A percentile compares a stretch with the other conserved stretches of the same genome.
Conservation (phyloP, 2,888 invertebrate species). For the Drosophila pseudotalamancana region DNA sequence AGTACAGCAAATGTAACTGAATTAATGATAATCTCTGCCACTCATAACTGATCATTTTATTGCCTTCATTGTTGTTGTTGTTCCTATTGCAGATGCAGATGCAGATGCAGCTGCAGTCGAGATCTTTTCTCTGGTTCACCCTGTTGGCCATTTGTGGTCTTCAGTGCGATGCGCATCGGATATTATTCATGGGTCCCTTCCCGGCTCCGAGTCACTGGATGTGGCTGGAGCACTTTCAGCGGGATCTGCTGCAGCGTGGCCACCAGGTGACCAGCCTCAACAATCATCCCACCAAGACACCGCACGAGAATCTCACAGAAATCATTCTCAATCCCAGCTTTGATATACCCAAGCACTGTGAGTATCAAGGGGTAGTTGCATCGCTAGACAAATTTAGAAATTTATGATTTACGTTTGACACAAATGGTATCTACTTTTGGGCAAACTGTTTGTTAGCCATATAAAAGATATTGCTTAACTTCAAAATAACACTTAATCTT, state of each 20-base stretch:
- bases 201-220: conserved; percentile 84
- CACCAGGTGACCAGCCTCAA: conserved; percentile 84
- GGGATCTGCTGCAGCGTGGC: conserved; percentile 82
- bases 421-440: no score
- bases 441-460: no score
- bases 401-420: no score
- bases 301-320: conserved; percentile 84
- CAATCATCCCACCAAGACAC: conserved; percentile 81
- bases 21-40: conserved; percentile 35
- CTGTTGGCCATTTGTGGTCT: conserved; percentile 34
- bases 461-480: no score
- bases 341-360: conserved; percentile 82
- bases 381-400: no score
- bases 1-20: conserved; percentile 29
- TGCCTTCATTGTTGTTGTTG: no score
- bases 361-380: conserved; percentile 53
- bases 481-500: no score
- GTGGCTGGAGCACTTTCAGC: conserved; percentile 83
- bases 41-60: conserved; percentile 31
- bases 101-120: conserved; percentile 55
- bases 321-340: conserved; percentile 82
- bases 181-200: conserved; percentile 83
- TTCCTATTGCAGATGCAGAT: conserved; percentile 47
- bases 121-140: conserved; percentile 38
- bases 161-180: conserved; percentile 60